Percentiles rank a stretch among this genome's conserved stretches.
phyloP scores from a whole-genome alignment of 2,888 invertebrate species.

The Spisula solida region DNA sequence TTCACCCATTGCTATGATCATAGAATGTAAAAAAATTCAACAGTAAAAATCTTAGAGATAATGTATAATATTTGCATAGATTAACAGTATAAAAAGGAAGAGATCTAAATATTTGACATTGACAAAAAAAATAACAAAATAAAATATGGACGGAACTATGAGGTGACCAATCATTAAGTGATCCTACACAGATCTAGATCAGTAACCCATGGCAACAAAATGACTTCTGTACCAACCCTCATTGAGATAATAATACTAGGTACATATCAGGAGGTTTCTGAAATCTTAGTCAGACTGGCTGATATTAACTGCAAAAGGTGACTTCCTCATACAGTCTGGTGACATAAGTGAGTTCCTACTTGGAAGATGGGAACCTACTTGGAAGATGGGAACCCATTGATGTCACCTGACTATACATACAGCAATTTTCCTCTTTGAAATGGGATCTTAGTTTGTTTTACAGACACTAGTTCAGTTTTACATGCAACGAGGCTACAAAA shows the following conservation, averaged over 20 bases:
- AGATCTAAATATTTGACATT: background rate
- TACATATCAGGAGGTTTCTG: background rate
- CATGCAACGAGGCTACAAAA: too few relatives aligned
- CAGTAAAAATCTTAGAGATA: slow-evolving; percentile 11
- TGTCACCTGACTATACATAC: too few relatives aligned
- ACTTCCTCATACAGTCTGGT: background rate
- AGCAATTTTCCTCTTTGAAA: too few relatives aligned
- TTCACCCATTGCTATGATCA: background rate
- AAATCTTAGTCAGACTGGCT: background rate
- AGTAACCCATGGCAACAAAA: background rate
- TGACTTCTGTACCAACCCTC: background rate
- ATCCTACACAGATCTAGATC: background rate
- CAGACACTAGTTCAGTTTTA: background rate
- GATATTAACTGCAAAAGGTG: background rate
- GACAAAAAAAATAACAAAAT: slow-evolving; percentile 5
- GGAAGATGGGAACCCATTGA: too few relatives aligned
- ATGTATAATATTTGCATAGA: slow-evolving; percentile 18
- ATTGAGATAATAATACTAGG: background rate
- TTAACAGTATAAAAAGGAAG: background rate
- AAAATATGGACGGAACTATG: slow-evolving; percentile 18
- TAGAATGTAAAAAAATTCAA: background rate
- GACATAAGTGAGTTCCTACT: too few relatives aligned
- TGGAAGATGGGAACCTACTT: too few relatives aligned
- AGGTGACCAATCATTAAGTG: background rate
- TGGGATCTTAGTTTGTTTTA: background rate